phyloP scores from a whole-genome alignment of 2,113 vertebrate species.

The Platichthys stellatus region DNA sequence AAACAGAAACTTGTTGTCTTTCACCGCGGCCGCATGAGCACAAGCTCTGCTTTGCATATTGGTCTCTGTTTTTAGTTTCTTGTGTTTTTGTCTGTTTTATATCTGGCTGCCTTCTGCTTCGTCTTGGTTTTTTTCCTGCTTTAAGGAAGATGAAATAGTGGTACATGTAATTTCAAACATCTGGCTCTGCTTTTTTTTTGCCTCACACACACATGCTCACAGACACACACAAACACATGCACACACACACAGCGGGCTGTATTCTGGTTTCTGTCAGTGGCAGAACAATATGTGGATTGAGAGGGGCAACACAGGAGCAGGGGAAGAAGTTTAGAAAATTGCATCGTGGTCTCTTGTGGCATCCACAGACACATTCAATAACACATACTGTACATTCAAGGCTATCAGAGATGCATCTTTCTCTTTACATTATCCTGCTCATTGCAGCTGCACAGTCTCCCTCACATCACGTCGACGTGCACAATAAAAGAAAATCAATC shows the following conservation, averaged over 20 bases:
- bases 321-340: slow-evolving; percentile 61
- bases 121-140: slow-evolving; percentile 42
- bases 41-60: slow-evolving; percentile 24
- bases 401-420: slow-evolving; percentile 11
- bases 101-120: slow-evolving; percentile 31
- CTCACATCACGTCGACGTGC: background rate
- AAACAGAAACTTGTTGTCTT: slow-evolving; percentile 13
- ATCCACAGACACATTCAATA: slow-evolving; percentile 13
- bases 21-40: background rate
- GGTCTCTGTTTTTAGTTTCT: background rate
- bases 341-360: slow-evolving; percentile 44
- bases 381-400: slow-evolving; percentile 1
- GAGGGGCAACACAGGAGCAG: slow-evolving; percentile 41
- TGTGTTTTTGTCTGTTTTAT: background rate
- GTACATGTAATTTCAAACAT: slow-evolving; percentile 75
- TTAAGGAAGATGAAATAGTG: slow-evolving; percentile 35
- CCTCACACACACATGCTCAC: slow-evolving; percentile 20
- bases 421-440: slow-evolving; percentile 6
- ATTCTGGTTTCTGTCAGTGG: slow-evolving; percentile 69
- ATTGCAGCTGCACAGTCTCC: background rate
- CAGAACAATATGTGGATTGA: slow-evolving; percentile 66
- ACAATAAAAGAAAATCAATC: slow-evolving; percentile 4
- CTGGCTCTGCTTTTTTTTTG: slow-evolving; percentile 57
- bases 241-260: slow-evolving; percentile 18
- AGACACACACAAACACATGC: background rate